Evolutionary conservation across 2,888 invertebrate species (phyloP), one percentile per base, ranked within the genome.

Genomic region (Dichetophora obliterata): DNA sequence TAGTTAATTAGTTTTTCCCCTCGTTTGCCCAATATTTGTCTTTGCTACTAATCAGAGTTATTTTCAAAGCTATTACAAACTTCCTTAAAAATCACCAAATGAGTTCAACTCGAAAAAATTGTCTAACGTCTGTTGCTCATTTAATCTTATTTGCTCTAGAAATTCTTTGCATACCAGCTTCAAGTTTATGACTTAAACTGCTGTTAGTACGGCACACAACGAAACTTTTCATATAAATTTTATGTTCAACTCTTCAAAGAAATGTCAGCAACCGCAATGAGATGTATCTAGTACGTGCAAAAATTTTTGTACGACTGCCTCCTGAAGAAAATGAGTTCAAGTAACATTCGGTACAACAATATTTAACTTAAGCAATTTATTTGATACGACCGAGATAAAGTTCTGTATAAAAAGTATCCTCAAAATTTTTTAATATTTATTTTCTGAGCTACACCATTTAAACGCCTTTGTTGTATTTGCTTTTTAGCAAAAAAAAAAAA

Each of bases 91-190:
- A 11, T 43, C 43, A 43, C 43, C 1, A 43, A 43, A 43, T 6
- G 2, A 43, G 6, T 43, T 43, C 11, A 43, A 43, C 43, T 43
- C 43, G 1, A 43, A 43, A 37, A 43, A 43, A 14, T 37, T 8
- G 8, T 37, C 37, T 37, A 37, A 5, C 37, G 37, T 37, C 37
- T 37, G 6, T 43, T 2, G 43, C 43, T 11, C 14, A 11, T 14
- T 48, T n/a, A 63, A 61, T 73, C 72, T 73, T 63, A 73, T 73
- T 73, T 73, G 24, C 63, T 43, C n/a, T 19, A 16, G 24, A 34
- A 22, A 73, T 73, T 73, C 72, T 43, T 24, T 4, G 27, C 37
- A 73, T 73, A 37, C 59, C 61, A 61, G 8, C 24, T n/a, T n/a
- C 22, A 2, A 14, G 24, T 72, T 61, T 43, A 37, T 37, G 24